A percentile compares a stretch with the other conserved stretches of the same genome.
Evolutionary conservation across 2,888 invertebrate genomes (phyloP).

Genomic region (Dicyrtoma fusca): DNA sequence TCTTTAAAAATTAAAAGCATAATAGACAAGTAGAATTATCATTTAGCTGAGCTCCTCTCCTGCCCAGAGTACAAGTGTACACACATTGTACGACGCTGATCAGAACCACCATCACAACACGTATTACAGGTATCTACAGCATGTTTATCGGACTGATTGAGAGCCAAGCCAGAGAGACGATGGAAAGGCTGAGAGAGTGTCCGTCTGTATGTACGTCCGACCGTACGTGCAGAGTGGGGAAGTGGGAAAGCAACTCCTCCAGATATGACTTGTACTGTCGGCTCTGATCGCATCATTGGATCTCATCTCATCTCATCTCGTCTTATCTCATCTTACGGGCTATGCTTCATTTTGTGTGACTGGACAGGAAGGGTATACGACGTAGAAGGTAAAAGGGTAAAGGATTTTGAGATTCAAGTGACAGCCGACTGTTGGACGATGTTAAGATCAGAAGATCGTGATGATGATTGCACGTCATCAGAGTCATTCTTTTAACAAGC

Average conservation of each 20-base stretch:
- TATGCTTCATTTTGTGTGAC: not conserved
- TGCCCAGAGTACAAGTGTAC: not conserved
- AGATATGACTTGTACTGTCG: too few relatives aligned
- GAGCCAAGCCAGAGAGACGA: too few relatives aligned
- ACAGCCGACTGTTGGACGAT: conserved; percentile 18
- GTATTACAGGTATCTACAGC: not conserved
- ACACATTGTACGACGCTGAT: not conserved
- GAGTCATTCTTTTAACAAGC: conserved; percentile 37
- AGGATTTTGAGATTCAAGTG: conserved; percentile 21
- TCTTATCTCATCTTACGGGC: too few relatives aligned
- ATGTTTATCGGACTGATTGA: too few relatives aligned
- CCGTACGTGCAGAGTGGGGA: not conserved
- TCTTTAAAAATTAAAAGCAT: not conserved
- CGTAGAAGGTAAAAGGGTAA: conserved; percentile 17
- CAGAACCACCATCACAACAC: not conserved
- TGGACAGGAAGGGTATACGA: not conserved
- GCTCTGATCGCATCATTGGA: too few relatives aligned
- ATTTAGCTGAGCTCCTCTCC: not conserved
- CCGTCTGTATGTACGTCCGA: not conserved
- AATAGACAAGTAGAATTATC: not conserved
- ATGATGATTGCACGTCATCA: conserved; percentile 38
- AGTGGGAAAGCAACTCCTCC: not conserved
- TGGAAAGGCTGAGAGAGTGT: too few relatives aligned
- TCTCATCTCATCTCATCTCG: too few relatives aligned
- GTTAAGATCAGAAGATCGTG: conserved; percentile 39